phyloP scores from a whole-genome alignment of 2,797 vertebrate genomes.

The Petrocephalus sullivani region DNA sequence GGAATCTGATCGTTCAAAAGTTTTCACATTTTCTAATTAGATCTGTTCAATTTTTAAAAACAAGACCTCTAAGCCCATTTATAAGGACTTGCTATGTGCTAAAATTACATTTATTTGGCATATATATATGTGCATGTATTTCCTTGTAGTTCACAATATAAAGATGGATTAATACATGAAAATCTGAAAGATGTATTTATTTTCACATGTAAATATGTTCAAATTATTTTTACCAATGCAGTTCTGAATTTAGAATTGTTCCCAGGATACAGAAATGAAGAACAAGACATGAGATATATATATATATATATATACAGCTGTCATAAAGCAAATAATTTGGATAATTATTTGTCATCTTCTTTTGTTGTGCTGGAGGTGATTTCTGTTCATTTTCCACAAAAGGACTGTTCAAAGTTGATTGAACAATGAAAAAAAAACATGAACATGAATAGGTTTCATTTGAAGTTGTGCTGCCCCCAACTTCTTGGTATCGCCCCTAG shows the following conservation, averaged over 20 bases:
- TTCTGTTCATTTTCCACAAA: not conserved
- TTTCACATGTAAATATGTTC: slow-evolving; percentile 19
- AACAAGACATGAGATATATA: not conserved
- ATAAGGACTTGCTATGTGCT: slow-evolving; percentile 20
- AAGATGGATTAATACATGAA: slow-evolving; percentile 28
- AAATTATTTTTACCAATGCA: slow-evolving; percentile 17
- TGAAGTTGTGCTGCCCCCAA: not conserved
- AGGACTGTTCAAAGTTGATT: not conserved
- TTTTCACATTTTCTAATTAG: not conserved
- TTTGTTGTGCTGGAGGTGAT: not conserved
- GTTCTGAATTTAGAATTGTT: slow-evolving; percentile 11
- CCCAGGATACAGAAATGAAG: slow-evolving; percentile 11
- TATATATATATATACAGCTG: not conserved
- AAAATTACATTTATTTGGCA: slow-evolving; percentile 6
- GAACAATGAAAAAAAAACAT: not conserved
- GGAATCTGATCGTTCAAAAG: not conserved
- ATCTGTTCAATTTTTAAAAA: not conserved
- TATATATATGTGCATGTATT: slow-evolving; percentile 26
- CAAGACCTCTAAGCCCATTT: not conserved
- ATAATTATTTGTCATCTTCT: slow-evolving; percentile 17
- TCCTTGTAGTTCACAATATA: slow-evolving; percentile 28
- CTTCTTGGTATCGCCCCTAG: not conserved
- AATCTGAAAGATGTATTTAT: slow-evolving; percentile 30
- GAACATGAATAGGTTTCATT: not conserved
- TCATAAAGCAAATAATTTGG: slow-evolving; percentile 1